These are phyloP conservation scores for Alcedo quadribrachys DNA, from an alignment of 2,797 vertebrate genomes.

Conservation along the genomic window DNA sequence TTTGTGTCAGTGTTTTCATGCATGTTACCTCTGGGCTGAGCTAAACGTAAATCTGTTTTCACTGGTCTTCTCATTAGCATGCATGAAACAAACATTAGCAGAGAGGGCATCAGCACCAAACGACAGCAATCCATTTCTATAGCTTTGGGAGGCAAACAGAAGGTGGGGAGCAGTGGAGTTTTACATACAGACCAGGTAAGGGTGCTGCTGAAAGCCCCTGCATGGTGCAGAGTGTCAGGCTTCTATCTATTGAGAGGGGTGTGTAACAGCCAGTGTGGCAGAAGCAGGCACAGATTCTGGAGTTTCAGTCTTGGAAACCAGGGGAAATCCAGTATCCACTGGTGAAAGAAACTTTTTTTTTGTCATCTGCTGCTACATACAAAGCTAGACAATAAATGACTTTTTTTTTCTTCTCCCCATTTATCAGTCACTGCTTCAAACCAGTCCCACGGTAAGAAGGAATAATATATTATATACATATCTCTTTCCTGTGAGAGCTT, in stretches of 20 bases:
- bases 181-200: not conserved
- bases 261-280: not conserved
- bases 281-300: not conserved
- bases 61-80: conserved; percentile 57
- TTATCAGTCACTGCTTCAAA: not conserved
- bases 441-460: not conserved
- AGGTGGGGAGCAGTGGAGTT: not conserved
- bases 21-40: conserved; percentile 52
- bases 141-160: not conserved
- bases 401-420: not conserved
- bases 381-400: not conserved
- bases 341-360: not conserved
- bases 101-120: not conserved
- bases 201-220: not conserved
- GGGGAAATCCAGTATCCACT: not conserved
- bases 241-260: not conserved
- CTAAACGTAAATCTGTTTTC: conserved; percentile 45
- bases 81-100: conserved; percentile 41
- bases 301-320: not conserved
- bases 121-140: not conserved
- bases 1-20: conserved; percentile 69
- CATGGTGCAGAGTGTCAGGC: not conserved
- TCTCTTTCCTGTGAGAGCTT: not conserved
- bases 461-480: not conserved
- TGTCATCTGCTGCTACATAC: not conserved